Base-by-base conservation (phyloP, 2,797 vertebrate species). In the Syndactyla subalaris region DNA sequence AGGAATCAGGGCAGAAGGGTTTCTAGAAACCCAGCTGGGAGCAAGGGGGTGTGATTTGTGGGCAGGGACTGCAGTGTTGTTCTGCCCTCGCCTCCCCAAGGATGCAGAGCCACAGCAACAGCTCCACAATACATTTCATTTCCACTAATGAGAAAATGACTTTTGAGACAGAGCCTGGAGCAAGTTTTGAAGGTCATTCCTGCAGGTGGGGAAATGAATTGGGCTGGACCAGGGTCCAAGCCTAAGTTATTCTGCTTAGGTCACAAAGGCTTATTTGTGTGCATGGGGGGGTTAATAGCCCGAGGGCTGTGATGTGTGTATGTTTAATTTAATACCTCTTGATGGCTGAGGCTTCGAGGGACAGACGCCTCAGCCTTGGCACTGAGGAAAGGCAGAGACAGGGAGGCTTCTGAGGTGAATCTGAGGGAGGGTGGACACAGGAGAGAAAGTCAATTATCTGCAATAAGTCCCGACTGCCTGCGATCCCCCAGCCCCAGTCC, bases 181-280 rank as follows among this genome's bases (percentile, higher is more conserved):
- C 96, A 59, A 77, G 76, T 74, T 39, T 52, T 73, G 96, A 68
- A 94, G 92, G 92, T 96, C 91, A 45, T 52, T 88, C 70, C 94
- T 11, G 19, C 94, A 95, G 92, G 85, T 72, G 88, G 85, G 92
- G 78, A 48, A 88, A 94, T 57, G 88, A 88, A 38, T 72, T 39
- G 87, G 89, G 63, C 89, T 13, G 32, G 38, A 85, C 9, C 85
- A 24, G 76, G 74, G 62, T 77, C 77, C 81, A 73, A 27, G 61
- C 74, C 2, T 29, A 55, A 79, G 66, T 52, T 63, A 26, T 68
- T 58, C 89, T 85, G n/a, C 55, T 78, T 34, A 32, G 52, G 62
- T 66, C 86, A 85, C 76, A 46, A 71, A 0, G 32, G 83, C 34
- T 90, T 91, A 79, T 71, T 43, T 65, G 63, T 70, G 79, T 7